Conservation (phyloP, 2,888 invertebrate species). For the Agriopis aurantiaria region DNA sequence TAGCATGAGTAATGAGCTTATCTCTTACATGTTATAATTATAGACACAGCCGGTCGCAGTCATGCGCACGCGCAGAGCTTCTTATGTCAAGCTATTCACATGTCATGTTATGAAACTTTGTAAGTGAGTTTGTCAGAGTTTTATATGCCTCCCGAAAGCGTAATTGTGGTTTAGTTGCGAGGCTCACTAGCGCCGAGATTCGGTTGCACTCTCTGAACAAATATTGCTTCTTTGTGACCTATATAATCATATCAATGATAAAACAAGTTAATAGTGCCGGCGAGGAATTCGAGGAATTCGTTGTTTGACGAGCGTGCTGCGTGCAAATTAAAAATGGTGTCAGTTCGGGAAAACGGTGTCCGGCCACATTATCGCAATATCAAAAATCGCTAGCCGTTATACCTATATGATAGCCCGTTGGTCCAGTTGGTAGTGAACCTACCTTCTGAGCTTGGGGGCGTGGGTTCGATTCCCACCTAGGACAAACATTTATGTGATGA, state of each 20-base stretch:
- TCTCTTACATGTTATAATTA: not conserved
- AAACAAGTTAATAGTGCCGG: constrained; percentile 26
- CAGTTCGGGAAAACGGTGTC: not conserved
- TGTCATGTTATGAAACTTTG: not conserved
- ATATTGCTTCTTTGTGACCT: constrained; percentile 24
- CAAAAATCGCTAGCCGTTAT: no score
- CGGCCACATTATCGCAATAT: no score
- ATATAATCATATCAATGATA: constrained; percentile 25
- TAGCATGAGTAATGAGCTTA: not conserved
- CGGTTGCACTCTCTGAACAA: constrained; percentile 3
- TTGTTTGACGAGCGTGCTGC: constrained; percentile 18
- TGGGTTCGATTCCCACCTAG: no score
- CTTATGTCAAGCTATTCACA: not conserved
- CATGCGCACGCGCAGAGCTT: not conserved
- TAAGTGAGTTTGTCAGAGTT: not conserved
- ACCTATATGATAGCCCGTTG: no score
- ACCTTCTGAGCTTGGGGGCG: no score
- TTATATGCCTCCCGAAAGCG: no score
- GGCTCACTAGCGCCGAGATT: no score
- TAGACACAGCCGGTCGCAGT: not conserved
- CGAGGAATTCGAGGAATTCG: constrained; percentile 22
- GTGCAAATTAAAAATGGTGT: constrained; percentile 3
- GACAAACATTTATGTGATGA: no score
- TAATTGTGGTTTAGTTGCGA: not conserved
- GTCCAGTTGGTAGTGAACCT: no score